These are phyloP conservation scores for Tachina fera DNA, from an alignment of 2,888 invertebrate species.

Conservation along the genomic window DNA sequence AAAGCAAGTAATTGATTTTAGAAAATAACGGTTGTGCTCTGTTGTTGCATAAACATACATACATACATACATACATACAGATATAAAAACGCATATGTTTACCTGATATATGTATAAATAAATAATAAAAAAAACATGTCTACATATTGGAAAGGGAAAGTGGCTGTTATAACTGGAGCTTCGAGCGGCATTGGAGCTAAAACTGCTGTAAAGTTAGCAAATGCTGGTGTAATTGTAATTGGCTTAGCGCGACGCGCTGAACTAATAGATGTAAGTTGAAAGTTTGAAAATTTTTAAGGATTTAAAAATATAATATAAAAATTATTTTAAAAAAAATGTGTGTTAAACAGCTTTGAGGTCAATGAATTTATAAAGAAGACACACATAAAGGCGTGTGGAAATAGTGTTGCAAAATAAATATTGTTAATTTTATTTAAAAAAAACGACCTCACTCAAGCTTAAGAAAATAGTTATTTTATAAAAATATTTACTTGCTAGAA, in stretches of 20 bases:
- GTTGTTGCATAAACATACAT: not conserved
- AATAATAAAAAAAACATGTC: conserved; percentile 55
- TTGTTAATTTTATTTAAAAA: too few relatives aligned
- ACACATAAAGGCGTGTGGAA: too few relatives aligned
- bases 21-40: not conserved
- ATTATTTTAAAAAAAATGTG: too few relatives aligned
- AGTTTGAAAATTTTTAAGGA: not conserved
- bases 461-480: too few relatives aligned
- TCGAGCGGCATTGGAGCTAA: conserved; percentile 83
- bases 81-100: not conserved
- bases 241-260: conserved; percentile 84
- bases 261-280: conserved; percentile 81
- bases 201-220: conserved; percentile 81
- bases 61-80: not conserved
- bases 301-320: too few relatives aligned
- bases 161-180: conserved; percentile 83
- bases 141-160: conserved; percentile 73
- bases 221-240: conserved; percentile 84
- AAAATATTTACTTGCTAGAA: too few relatives aligned
- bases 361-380: too few relatives aligned
- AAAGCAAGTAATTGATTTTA: conserved; percentile 32
- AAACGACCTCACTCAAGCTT: too few relatives aligned
- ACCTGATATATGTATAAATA: not conserved
- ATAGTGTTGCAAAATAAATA: too few relatives aligned
- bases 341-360: too few relatives aligned